These are phyloP conservation scores for Eolophus roseicapilla DNA, from an alignment of 2,113 vertebrate genomes.

Conservation along the genomic window DNA sequence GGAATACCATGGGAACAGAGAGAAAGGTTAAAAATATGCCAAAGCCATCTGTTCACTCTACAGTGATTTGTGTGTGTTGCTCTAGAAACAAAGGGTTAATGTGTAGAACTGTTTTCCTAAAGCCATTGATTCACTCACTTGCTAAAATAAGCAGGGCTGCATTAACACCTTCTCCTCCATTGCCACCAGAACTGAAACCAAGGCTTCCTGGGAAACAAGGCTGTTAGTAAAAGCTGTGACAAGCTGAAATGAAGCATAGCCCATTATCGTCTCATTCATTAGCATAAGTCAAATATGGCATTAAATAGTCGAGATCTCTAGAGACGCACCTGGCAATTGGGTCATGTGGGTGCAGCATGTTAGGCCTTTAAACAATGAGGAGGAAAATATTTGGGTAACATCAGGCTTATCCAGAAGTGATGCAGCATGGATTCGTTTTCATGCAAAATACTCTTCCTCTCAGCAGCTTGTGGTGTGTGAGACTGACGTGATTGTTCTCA, in stretches of 20 bases:
- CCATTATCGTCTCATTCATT: not conserved
- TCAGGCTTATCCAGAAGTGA: not conserved
- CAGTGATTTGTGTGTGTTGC: not conserved
- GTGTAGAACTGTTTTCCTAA: not conserved
- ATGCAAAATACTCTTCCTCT: not conserved
- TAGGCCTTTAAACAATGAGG: not conserved
- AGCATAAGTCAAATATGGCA: not conserved
- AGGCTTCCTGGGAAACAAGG: not conserved
- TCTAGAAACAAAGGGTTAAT: conserved; percentile 40
- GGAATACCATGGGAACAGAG: conserved; percentile 59
- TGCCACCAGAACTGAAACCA: not conserved
- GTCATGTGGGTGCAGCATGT: not conserved
- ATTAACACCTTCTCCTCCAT: conserved; percentile 32
- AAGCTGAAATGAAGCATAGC: not conserved
- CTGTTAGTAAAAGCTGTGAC: conserved; percentile 30
- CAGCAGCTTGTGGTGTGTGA: not conserved
- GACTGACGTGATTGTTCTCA: not conserved
- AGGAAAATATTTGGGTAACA: not conserved
- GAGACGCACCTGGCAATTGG: not conserved
- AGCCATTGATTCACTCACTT: conserved; percentile 13
- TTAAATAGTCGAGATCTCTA: not conserved
- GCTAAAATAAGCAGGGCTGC: conserved; percentile 26
- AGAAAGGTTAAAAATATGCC: conserved; percentile 49
- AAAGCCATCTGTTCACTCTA: conserved; percentile 12
- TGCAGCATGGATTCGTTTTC: not conserved